Conservation (phyloP, 2,888 invertebrate species). For the Perdita meconis region DNA sequence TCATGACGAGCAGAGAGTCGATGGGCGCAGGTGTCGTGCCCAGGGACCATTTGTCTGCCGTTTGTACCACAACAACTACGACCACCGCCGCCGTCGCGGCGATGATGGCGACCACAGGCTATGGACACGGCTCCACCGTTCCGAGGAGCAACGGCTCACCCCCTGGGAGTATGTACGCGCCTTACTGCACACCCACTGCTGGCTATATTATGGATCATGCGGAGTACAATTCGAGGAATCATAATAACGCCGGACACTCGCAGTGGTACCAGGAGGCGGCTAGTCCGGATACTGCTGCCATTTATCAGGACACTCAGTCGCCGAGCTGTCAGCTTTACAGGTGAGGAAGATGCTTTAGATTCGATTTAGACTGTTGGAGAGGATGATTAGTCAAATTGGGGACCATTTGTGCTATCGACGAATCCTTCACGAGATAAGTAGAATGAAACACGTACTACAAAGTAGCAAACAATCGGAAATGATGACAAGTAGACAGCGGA, state of each 20-base stretch:
- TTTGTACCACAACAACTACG: conserved; percentile 71
- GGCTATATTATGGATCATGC: conserved; percentile 83
- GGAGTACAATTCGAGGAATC: conserved; percentile 81
- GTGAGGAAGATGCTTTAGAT: conserved; percentile 70
- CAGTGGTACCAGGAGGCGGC: conserved; percentile 83
- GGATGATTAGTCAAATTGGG: too few relatives aligned
- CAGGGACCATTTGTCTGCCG: conserved; percentile 67
- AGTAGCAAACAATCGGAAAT: too few relatives aligned
- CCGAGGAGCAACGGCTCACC: conserved; percentile 79
- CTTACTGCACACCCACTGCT: conserved; percentile 77
- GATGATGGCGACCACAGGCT: conserved; percentile 81
- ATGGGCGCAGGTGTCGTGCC: conserved; percentile 62
- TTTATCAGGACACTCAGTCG: conserved; percentile 83
- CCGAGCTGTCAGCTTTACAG: conserved; percentile 83
- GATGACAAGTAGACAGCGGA: too few relatives aligned
- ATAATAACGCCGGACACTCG: conserved; percentile 77
- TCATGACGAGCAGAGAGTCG: conserved; percentile 75
- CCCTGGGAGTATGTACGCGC: conserved; percentile 80
- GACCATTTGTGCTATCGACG: too few relatives aligned
- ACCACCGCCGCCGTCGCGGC: conserved; percentile 80
- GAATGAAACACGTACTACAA: too few relatives aligned
- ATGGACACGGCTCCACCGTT: conserved; percentile 78
- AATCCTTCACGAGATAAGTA: too few relatives aligned
- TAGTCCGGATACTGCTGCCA: conserved; percentile 80
- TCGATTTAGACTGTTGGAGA: too few relatives aligned